Percentiles rank a stretch among this genome's conserved stretches.
phyloP scores from a whole-genome alignment of 2,113 vertebrate genomes.

The Cephalopholis sonnerati region DNA sequence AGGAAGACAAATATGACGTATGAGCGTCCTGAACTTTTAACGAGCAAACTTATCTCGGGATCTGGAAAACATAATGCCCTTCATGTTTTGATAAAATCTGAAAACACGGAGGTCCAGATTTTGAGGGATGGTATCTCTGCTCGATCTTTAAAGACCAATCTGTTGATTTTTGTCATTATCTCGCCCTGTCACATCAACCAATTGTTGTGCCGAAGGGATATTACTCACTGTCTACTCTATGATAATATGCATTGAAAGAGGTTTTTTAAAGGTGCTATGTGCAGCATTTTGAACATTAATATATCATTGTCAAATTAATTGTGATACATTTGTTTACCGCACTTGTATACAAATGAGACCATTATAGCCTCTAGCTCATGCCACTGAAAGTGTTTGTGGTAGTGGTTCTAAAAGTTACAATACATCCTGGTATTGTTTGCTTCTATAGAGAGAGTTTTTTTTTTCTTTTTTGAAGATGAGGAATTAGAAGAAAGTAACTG shows the following conservation, averaged over 20 bases:
- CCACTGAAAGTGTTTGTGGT: constrained; percentile 37
- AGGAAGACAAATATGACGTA: constrained; percentile 65
- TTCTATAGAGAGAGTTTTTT: background rate
- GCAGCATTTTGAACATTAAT: constrained; percentile 68
- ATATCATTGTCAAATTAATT: constrained; percentile 75
- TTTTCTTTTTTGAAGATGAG: background rate
- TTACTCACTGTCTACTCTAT: constrained; percentile 65
- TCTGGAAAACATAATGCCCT: constrained; percentile 30
- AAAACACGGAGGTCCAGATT: background rate
- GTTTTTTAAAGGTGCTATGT: constrained; percentile 61
- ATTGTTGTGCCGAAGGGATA: background rate
- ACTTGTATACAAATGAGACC: constrained; percentile 68
- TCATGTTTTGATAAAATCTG: constrained; percentile 3
- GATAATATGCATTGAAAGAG: constrained; percentile 56
- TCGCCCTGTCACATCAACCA: constrained; percentile 36
- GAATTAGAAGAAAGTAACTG: constrained; percentile 20
- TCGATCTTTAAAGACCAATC: constrained; percentile 34
- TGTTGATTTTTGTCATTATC: constrained; percentile 62
- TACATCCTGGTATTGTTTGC: constrained; percentile 25
- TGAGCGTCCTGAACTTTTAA: constrained; percentile 63
- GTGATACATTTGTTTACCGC: constrained; percentile 77
- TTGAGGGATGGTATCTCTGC: constrained; percentile 38
- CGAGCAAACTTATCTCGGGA: constrained; percentile 65
- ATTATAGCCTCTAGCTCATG: constrained; percentile 37
- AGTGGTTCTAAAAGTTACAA: constrained; percentile 32